A percentile compares a stretch with the other conserved stretches of the same genome.
phyloP scores from a whole-genome alignment of 2,113 vertebrate species.

The Scopus umbretta region DNA sequence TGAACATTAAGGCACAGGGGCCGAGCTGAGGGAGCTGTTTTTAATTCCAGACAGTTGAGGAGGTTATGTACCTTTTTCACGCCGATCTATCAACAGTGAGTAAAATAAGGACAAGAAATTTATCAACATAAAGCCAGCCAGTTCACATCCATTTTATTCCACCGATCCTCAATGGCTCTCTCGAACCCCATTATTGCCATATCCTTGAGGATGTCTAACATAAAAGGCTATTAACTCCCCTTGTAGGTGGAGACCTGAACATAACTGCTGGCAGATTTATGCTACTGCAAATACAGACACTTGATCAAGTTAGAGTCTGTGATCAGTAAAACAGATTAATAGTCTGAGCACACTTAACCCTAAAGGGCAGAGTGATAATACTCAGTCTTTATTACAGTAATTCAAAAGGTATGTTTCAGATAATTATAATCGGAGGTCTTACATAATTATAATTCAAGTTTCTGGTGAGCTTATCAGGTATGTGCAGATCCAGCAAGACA shows the following conservation, averaged over 20 bases:
- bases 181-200: background rate
- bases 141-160: background rate
- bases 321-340: slow-evolving; percentile 26
- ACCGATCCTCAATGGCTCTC: background rate
- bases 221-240: slow-evolving; percentile 42
- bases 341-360: slow-evolving; percentile 5
- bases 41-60: background rate
- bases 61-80: background rate
- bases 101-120: background rate
- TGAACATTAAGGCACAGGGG: background rate
- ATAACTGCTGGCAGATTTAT: slow-evolving; percentile 20
- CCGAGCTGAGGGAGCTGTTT: background rate
- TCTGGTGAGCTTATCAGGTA: background rate
- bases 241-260: background rate
- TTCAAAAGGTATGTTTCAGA: background rate
- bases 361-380: background rate
- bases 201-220: slow-evolving; percentile 40
- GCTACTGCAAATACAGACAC: background rate
- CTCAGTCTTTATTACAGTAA: background rate
- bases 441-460: background rate
- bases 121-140: background rate
- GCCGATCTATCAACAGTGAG: background rate
- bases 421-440: background rate
- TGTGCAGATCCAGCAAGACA: background rate
- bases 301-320: background rate